Evolutionary conservation across 2,888 invertebrate species (phyloP).

Genomic region (Biston stratarius): DNA sequence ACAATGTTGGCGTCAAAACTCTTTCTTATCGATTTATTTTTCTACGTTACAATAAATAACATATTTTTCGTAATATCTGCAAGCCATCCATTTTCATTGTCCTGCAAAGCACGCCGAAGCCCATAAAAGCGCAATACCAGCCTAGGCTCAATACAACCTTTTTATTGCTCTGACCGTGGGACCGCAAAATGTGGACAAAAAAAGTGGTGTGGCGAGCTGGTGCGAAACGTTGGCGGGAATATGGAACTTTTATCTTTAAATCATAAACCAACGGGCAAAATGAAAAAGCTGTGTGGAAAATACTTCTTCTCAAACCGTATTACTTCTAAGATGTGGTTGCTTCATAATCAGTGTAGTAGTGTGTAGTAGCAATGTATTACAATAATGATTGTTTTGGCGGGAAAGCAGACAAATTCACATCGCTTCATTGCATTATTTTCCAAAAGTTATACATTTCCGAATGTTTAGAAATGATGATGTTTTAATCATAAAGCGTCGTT

Average conservation of each 20-base stretch:
- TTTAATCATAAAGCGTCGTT: too few species aligned
- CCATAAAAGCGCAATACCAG: conserved; percentile 57
- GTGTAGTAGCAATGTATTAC: too few species aligned
- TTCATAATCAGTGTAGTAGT: too few species aligned
- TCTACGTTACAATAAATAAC: neutral
- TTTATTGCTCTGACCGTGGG: conserved; percentile 64
- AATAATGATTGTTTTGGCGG: too few species aligned
- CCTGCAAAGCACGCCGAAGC: conserved; percentile 45
- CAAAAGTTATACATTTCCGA: too few species aligned
- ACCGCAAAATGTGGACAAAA: conserved; percentile 54
- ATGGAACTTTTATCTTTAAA: conserved; percentile 9
- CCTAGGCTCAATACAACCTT: conserved; percentile 58
- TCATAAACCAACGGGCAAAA: neutral
- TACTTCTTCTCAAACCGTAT: too few species aligned
- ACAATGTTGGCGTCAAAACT: too few species aligned
- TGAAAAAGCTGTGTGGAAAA: neutral
- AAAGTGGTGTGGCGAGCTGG: conserved; percentile 37
- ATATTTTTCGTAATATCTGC: neutral
- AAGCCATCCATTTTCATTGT: conserved; percentile 24
- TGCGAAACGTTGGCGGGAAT: conserved; percentile 20
- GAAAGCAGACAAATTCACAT: too few species aligned
- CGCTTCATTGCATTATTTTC: too few species aligned
- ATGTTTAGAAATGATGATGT: too few species aligned
- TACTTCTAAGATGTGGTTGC: too few species aligned
- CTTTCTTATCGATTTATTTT: too few species aligned